Conservation (phyloP, 2,888 invertebrate genomes). For the Digitonthophagus gazella region DNA sequence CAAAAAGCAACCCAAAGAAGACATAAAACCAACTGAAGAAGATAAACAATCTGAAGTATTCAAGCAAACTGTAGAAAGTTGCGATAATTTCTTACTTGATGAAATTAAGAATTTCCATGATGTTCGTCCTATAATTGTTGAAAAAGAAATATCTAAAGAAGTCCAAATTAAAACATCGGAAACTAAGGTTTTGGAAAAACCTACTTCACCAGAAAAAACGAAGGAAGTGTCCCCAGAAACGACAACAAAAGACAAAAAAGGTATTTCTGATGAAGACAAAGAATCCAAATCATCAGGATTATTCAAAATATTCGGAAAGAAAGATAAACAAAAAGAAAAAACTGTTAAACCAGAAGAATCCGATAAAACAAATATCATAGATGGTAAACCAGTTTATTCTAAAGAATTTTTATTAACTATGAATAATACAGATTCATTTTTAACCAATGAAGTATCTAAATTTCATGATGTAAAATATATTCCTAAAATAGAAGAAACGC, state of each 20-base stretch:
- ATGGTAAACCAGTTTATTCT: conserved; percentile 19
- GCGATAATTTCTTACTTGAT: conserved; percentile 29
- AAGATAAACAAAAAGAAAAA: conserved; percentile 29
- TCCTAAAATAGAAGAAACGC: conserved; percentile 6
- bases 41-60: conserved; percentile 16
- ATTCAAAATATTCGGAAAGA: conserved; percentile 35
- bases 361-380: neutral
- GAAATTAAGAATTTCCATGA: conserved; percentile 33
- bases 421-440: conserved; percentile 26
- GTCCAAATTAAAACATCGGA: neutral
- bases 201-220: conserved; percentile 22
- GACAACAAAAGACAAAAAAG: conserved; percentile 4
- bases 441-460: conserved; percentile 20
- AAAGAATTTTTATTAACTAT: conserved; percentile 22
- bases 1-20: conserved; percentile 27
- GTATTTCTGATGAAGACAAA: conserved; percentile 13
- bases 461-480: conserved; percentile 19
- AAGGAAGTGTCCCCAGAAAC: conserved; percentile 15
- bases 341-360: neutral
- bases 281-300: conserved; percentile 32
- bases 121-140: conserved; percentile 20
- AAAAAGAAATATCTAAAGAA: neutral
- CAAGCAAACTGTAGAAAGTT: conserved; percentile 16
- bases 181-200: neutral
- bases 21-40: conserved; percentile 16